Conservation (phyloP, 2,797 vertebrate species). For the Potorous gilbertii region DNA sequence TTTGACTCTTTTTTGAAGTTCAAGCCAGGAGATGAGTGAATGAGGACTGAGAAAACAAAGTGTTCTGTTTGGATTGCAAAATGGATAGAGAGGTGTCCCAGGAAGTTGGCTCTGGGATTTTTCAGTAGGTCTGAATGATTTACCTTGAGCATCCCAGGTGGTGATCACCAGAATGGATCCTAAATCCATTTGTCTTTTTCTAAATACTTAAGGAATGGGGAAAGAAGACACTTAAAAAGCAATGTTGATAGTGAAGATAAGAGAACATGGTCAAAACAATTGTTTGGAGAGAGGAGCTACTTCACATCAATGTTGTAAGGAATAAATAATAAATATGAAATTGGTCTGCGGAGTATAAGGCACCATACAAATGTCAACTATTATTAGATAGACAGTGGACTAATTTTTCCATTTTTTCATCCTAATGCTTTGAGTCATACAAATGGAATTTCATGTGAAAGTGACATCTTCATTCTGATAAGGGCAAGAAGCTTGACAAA, state of each 20-base stretch:
- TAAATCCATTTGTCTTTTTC: neutral
- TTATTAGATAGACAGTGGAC: neutral
- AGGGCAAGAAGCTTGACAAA: neutral
- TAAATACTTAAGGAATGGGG: neutral
- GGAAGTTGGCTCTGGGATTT: neutral
- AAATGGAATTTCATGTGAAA: neutral
- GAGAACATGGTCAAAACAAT: neutral
- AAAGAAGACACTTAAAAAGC: neutral
- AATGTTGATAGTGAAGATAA: neutral
- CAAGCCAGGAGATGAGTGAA: neutral
- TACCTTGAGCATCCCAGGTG: neutral
- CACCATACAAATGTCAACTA: neutral
- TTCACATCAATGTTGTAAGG: neutral
- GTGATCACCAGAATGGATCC: neutral
- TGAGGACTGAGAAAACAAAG: neutral
- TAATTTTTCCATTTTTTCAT: neutral
- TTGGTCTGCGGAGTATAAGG: neutral
- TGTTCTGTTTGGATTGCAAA: neutral
- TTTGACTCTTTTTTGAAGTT: neutral
- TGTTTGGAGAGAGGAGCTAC: neutral
- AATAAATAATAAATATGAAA: conserved; percentile 2
- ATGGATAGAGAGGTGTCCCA: neutral
- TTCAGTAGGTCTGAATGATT: neutral
- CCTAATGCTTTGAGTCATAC: neutral
- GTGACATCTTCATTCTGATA: neutral